Base-by-base conservation (phyloP, 2,797 vertebrate species). In the Columba guinea region DNA sequence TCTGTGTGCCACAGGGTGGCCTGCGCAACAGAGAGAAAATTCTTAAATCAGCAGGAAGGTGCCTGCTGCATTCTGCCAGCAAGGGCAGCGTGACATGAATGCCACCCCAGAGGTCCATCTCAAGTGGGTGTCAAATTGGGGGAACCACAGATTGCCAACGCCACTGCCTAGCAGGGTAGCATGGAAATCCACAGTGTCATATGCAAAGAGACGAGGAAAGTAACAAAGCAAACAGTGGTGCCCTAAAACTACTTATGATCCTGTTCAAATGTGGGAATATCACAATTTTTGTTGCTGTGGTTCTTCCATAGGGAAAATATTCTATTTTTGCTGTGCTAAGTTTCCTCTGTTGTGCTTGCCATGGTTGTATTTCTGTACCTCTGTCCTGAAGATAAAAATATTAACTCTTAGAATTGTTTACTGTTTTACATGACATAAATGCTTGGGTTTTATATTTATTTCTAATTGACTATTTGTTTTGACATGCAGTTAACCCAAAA, bases 381-480 rank as follows among this genome's bases (percentile, higher is more conserved):
- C 30, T 80, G 35, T 30, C 56, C 56, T 88, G 56, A 32, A 46
- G n/a, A 49, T 51, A 55, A 59, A 78, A 83, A 39, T 9, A 30
- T 10, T 22, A 52, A 52, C 27, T 71, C 32, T 79, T 49, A 23
- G 1, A n/a, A 17, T 7, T 7, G 1, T 46, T 86, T 67, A 6
- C 65, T 44, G 7, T 32, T 70, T 84, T 68, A 7, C 9, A 24
- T 56, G 18, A 23, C 24, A 21, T 32, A 48, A n/a, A 35, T 1
- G 0, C 63, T 71, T 68, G 4, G 1, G 0, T 1, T 52, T 46
- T 52, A 19, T 21, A 1, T 8, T 52, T n/a, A 39, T 75, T 30
- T 28, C 53, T 35, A 7, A 19, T 11, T 84, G 59, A 20, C 5
- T 62, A 0, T 20, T 6, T 65, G 15, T 56, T 87, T 80, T 80